Base-by-base conservation (phyloP, 2,888 invertebrate species). In the Agonopterix alstromeriana region DNA sequence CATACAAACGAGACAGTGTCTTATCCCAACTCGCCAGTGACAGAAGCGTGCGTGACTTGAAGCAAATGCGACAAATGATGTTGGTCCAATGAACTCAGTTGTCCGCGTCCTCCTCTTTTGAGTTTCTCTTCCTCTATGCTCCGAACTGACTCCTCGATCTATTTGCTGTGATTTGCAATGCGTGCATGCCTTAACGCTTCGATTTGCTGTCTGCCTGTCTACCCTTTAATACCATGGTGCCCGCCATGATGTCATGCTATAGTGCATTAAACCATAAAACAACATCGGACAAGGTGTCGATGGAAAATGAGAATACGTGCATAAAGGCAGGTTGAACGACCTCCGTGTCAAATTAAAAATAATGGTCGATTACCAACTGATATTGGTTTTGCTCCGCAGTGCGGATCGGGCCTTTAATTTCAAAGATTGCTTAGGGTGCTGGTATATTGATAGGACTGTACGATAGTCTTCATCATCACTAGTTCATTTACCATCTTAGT, bases 271-370 rank as follows among this genome's bases (percentile, higher is more conserved):
- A 52, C 35, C 46, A 48, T 45, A 43, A 48, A 50, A 50, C 35
- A 48, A 12, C 43, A 49, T 57, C 50, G 43, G 54, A 48, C 40
- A 52, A 49, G 52, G 54, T 53, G 46, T 41, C 45, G 36, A 10
- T 9, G 47, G 48, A 46, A 36, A 36, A 10, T 10, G 36, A 2
- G 42, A 46, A 47, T 45, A 42, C 46, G 43, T 36, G 35, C 42
- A 42, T 17, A 14, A 17, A 10, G 17, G 2, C 38, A 45, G 48
- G 57, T 52, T 53, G 56, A 51, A 50, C 49, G 55, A 10, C 53
- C 50, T 50, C 53, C 55, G 55, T 54, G 51, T 42, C 40, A 52
- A 60, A 58, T 60, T 56, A 54, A 54, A 55, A 56, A 54, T 53
- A 53, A 53, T 53, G 42, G 53, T 50, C 51, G 53, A 58, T 58